phyloP scores from a whole-genome alignment of 2,888 invertebrate genomes.

The Galerucella calmariensis region DNA sequence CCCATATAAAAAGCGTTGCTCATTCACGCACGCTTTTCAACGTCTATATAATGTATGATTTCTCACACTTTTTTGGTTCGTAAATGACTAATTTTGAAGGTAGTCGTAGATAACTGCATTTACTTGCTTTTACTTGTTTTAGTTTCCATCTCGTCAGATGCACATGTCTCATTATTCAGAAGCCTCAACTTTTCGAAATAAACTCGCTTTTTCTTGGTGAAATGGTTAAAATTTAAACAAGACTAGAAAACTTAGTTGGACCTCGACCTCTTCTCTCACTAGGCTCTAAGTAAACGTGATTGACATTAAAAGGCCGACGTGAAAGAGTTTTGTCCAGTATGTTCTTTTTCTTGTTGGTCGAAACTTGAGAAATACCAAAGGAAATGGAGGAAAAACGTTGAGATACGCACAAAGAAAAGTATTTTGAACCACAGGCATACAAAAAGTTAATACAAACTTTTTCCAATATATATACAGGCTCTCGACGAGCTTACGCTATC shows the following conservation, averaged over 20 bases:
- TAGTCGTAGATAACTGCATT: no score
- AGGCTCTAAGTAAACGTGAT: slow-evolving; percentile 12
- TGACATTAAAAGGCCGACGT: slow-evolving; percentile 7
- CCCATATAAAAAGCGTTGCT: no score
- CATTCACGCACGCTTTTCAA: no score
- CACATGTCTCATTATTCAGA: background rate
- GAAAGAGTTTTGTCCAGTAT: slow-evolving; percentile 12
- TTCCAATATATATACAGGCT: no score
- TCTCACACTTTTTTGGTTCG: no score
- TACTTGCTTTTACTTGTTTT: background rate
- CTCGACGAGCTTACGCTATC: no score
- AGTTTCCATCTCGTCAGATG: background rate
- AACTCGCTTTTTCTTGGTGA: background rate
- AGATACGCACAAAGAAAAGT: background rate
- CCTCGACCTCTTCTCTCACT: slow-evolving; percentile 4
- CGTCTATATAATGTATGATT: no score
- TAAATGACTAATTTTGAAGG: no score
- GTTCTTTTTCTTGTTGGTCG: background rate
- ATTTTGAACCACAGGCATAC: background rate
- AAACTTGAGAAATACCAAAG: slow-evolving; percentile 6
- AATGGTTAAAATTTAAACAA: background rate
- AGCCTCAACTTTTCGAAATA: background rate
- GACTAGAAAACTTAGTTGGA: slow-evolving; percentile 2
- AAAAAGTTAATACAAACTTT: background rate
- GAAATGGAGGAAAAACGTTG: background rate